A percentile compares a stretch with the other conserved stretches of the same genome.
Conservation (phyloP, 2,888 invertebrate genomes). For the Eupithecia abbreviata region DNA sequence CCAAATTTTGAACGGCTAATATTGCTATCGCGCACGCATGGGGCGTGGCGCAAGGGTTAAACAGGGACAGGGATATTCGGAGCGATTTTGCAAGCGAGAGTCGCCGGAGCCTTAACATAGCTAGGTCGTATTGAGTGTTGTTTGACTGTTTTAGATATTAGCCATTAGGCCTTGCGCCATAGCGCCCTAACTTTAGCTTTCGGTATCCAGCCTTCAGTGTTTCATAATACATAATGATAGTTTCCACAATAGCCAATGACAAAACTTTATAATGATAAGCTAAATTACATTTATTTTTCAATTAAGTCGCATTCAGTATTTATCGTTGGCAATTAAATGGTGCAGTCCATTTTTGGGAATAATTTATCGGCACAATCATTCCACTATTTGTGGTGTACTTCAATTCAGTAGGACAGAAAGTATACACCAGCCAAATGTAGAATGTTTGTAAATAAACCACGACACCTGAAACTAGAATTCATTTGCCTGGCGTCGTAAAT, state of each 20-base stretch:
- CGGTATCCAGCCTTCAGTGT: not conserved
- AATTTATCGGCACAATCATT: not conserved
- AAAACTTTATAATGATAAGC: not conserved
- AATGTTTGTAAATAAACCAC: no score
- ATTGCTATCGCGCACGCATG: no score
- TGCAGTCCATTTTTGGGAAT: not conserved
- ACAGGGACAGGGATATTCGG: no score
- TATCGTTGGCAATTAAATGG: not conserved
- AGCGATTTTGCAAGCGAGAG: no score
- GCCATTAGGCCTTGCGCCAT: not conserved
- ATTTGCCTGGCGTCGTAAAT: no score
- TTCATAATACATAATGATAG: not conserved
- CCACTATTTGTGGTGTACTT: not conserved
- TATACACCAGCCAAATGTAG: no score
- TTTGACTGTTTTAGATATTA: not conserved
- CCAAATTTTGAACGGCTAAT: no score
- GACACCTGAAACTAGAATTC: no score
- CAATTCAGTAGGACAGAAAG: not conserved
- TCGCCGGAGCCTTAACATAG: no score
- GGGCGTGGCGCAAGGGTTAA: no score
- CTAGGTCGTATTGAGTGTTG: not conserved
- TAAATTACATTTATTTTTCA: not conserved
- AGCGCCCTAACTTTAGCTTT: not conserved
- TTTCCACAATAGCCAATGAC: not conserved
- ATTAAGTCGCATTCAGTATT: not conserved